Evolutionary conservation across 1,140 invertebrate genomes (phyloP).

Genomic region (Drosophila lacertosa): DNA sequence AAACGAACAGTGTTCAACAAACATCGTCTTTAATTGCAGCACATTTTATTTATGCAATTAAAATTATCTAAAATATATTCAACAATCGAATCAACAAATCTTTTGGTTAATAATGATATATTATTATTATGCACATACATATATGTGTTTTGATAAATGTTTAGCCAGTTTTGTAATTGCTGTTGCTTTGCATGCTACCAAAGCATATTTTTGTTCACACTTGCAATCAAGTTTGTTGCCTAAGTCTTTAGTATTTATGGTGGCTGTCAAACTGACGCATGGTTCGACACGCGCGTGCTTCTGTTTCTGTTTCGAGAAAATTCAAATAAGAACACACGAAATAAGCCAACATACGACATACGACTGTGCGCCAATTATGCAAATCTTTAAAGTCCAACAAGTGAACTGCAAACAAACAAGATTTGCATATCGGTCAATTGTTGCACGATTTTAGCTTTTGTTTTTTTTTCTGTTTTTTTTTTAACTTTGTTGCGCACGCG

Average conservation of each 20-base stretch:
- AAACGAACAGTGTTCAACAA: no score
- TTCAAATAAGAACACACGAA: slow-evolving; percentile 71
- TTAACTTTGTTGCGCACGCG: slow-evolving; percentile 64
- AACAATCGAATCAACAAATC: not conserved
- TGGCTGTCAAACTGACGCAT: slow-evolving; percentile 34
- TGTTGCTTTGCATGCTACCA: slow-evolving; percentile 9
- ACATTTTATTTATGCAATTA: not conserved
- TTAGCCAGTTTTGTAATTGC: slow-evolving; percentile 9
- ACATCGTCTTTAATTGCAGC: not conserved
- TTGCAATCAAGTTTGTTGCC: slow-evolving; percentile 45
- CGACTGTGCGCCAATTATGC: slow-evolving; percentile 70
- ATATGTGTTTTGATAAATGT: slow-evolving; percentile 1
- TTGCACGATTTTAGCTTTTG: slow-evolving; percentile 64
- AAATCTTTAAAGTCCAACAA: slow-evolving; percentile 49
- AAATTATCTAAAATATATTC: not conserved
- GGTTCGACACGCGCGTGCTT: slow-evolving; percentile 54
- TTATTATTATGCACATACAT: no score
- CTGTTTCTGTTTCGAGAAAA: slow-evolving; percentile 62
- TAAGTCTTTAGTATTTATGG: slow-evolving; percentile 37
- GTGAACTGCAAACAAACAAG: slow-evolving; percentile 44
- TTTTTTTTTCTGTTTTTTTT: no score
- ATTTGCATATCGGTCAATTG: slow-evolving; percentile 80
- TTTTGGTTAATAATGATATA: slow-evolving; percentile 2
- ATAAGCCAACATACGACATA: slow-evolving; percentile 44
- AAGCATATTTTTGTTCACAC: slow-evolving; percentile 33